Percentiles rank a stretch among this genome's conserved stretches.
Conservation (phyloP, 2,113 vertebrate species). For the Labrus mixtus region DNA sequence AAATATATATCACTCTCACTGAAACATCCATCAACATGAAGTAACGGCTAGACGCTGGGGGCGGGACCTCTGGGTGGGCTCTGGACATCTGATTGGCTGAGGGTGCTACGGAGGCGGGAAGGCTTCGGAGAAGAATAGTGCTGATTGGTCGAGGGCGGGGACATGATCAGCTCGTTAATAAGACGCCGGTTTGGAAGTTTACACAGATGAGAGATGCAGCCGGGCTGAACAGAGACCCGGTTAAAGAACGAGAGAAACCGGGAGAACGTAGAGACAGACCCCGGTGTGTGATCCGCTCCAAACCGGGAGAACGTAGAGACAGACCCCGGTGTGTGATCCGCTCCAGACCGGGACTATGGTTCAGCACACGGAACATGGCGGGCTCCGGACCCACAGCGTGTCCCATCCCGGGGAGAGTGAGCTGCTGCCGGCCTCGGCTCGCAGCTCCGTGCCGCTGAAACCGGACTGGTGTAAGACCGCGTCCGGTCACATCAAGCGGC, state of each 20-base stretch:
- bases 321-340: no score
- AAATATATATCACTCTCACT: constrained; percentile 19
- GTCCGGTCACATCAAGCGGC: constrained; percentile 94
- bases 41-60: constrained; percentile 10
- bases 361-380: constrained; percentile 86
- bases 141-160: constrained; percentile 84
- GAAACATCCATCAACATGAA: not conserved
- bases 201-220: constrained; percentile 70
- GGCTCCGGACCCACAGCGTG: constrained; percentile 82
- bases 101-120: constrained; percentile 67
- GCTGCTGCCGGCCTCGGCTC: constrained; percentile 81
- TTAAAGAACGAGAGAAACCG: no score
- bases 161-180: constrained; percentile 84
- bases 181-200: constrained; percentile 81
- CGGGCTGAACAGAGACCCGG: not conserved
- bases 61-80: not conserved
- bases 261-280: no score
- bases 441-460: constrained; percentile 87
- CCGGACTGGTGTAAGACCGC: constrained; percentile 95
- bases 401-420: constrained; percentile 90
- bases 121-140: constrained; percentile 18
- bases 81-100: constrained; percentile 16
- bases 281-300: no score
- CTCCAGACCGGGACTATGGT: constrained; percentile 82
- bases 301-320: not conserved